Base-by-base conservation (phyloP, 2,888 invertebrate genomes). In the Phengaris alcon region DNA sequence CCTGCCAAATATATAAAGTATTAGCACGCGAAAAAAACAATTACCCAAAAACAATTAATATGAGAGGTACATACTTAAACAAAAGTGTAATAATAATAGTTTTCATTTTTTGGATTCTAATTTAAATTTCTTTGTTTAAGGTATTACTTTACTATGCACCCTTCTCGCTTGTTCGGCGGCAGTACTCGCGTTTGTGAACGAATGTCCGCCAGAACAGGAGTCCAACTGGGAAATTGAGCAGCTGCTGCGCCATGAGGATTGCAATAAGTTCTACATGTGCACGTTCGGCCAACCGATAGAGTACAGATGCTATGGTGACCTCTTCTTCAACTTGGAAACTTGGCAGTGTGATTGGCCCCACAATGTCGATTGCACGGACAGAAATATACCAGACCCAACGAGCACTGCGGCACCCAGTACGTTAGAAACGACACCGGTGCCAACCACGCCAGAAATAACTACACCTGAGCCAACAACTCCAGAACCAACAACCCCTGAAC, bases 211-310 rank as follows among this genome's bases (percentile, higher is more conserved):
- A 0, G 89, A 86, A 22, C 90, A 90, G 77, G 84, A 79, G 75
- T 22, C 9, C 0, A 81, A 91, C 79, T 90, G 90, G 88, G 78
- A 79, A 35, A 86, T 89, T 35, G 90, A 90, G 78, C 92, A 94
- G 83, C 94, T 95, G 76, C 90, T 95, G 0, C 93, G 93, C 44
- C 92, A 93, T 73, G 90, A 88, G 0, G 90, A 94, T 74, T 96
- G 96, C 82, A 89, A 94, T 76, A 95, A 94, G 82, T 96, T 95
- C 84, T 91, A 96, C 75, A 95, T 95, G 82, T 96, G 96, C 82
- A 95, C 95, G 86, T 94, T 94, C 78, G 96, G 95, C 5, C 80
- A 89, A 0, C 95, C 94, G 0, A 85, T 95, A 2, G 95, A 95
- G 80, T 94, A 94, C 82, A 82, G 83, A 0, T 96, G 96, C 80